Percentiles rank a stretch among this genome's conserved stretches.
These are phyloP conservation scores for Aethina tumida DNA, from an alignment of 1,140 invertebrate genomes.

Conservation along the genomic window DNA sequence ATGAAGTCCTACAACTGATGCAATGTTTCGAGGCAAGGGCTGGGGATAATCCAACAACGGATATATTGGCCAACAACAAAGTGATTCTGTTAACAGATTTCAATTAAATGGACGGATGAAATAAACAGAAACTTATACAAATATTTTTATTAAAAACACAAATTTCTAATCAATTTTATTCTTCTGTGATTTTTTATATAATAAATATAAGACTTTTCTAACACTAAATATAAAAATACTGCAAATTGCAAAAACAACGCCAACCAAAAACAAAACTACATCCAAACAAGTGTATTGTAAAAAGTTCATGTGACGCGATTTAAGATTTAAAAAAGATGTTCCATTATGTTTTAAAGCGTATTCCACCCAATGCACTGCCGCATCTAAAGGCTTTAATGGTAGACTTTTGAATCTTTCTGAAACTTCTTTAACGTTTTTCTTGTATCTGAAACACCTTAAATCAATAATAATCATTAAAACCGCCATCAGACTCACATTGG, in stretches of 20 bases:
- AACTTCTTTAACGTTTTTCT: conserved; percentile 4
- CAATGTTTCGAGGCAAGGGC: background rate
- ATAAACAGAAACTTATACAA: too few species aligned
- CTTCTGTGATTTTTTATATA: too few species aligned
- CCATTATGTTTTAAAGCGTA: conserved; percentile 22
- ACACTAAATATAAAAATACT: too few species aligned
- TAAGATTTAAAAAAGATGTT: conserved; percentile 18
- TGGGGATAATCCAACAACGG: background rate
- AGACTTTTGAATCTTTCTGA: conserved; percentile 20
- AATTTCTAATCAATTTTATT: too few species aligned
- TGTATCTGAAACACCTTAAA: conserved; percentile 27
- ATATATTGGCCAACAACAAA: conserved; percentile 9
- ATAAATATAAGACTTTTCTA: too few species aligned
- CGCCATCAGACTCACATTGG: conserved; percentile 19
- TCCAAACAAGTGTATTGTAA: too few species aligned
- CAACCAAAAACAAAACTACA: too few species aligned
- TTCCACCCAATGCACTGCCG: conserved; percentile 31
- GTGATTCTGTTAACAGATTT: conserved; percentile 2
- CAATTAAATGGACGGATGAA: too few species aligned
- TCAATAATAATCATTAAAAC: background rate
- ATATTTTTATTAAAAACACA: too few species aligned
- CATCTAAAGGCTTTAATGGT: conserved; percentile 19
- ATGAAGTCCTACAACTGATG: conserved; percentile 38
- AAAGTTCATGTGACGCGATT: conserved; percentile 6
- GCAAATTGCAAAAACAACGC: too few species aligned